A percentile compares a stretch with the other conserved stretches of the same genome.
phyloP scores from a whole-genome alignment of 2,113 vertebrate species.

The Pedetes capensis region DNA sequence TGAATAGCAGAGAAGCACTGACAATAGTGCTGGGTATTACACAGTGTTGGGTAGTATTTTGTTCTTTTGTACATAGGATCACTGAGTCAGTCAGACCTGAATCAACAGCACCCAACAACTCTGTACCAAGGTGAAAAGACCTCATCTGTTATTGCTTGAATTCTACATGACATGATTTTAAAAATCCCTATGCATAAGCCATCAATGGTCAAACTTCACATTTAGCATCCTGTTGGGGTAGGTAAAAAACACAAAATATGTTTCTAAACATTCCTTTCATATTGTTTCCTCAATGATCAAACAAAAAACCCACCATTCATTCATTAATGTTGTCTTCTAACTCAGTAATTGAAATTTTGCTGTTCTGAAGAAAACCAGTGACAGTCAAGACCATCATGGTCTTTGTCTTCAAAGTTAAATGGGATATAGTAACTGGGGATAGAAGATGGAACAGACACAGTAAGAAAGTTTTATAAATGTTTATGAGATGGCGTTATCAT shows the following conservation, averaged over 20 bases:
- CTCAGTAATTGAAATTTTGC: background rate
- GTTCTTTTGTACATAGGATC: too few species aligned
- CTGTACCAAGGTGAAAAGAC: background rate
- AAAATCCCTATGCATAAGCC: background rate
- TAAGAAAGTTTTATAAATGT: background rate
- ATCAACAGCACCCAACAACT: too few species aligned
- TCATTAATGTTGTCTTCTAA: background rate
- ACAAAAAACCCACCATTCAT: background rate
- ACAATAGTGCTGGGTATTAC: too few species aligned
- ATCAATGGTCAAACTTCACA: background rate
- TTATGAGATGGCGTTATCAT: background rate
- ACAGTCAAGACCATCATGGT: background rate
- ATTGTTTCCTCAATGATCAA: background rate
- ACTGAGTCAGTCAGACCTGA: too few species aligned
- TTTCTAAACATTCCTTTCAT: background rate
- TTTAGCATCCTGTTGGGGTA: background rate
- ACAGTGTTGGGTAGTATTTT: too few species aligned
- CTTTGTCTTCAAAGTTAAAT: slow-evolving; percentile 8
- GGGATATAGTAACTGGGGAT: background rate
- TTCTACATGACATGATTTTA: background rate
- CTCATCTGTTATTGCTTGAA: background rate
- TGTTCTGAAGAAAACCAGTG: background rate
- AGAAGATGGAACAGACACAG: background rate
- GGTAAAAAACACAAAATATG: background rate
- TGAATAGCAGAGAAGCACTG: too few species aligned